These are phyloP conservation scores for Mythimna pallens DNA, from an alignment of 2,888 invertebrate genomes.

Conservation along the genomic window DNA sequence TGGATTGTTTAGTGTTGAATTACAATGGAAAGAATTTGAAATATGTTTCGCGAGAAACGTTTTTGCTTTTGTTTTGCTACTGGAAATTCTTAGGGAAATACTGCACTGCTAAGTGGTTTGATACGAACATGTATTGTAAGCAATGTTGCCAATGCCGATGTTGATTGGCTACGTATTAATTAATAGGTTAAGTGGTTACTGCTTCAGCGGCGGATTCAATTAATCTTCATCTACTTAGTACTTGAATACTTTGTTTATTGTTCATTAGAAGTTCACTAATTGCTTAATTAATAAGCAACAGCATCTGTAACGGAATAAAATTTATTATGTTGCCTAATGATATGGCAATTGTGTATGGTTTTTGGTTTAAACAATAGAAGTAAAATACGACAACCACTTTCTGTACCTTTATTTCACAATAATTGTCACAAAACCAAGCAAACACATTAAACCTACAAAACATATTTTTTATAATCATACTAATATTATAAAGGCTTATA, in stretches of 20 bases:
- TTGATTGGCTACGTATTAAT: slow-evolving; percentile 54
- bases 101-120: slow-evolving; percentile 46
- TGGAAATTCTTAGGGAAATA: slow-evolving; percentile 51
- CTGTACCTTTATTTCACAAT: not conserved
- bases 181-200: slow-evolving; percentile 45
- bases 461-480: too few species aligned
- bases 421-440: not conserved
- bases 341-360: not conserved
- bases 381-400: not conserved
- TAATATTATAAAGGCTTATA: too few species aligned
- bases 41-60: slow-evolving; percentile 39
- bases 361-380: not conserved
- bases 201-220: slow-evolving; percentile 44
- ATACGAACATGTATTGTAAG: slow-evolving; percentile 24
- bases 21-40: slow-evolving; percentile 49
- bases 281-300: slow-evolving; percentile 15
- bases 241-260: slow-evolving; percentile 13
- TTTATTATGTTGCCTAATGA: not conserved
- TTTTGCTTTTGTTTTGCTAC: slow-evolving; percentile 31
- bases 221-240: slow-evolving; percentile 31
- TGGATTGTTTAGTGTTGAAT: slow-evolving; percentile 49
- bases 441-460: not conserved
- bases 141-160: slow-evolving; percentile 37
- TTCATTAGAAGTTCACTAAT: slow-evolving; percentile 35
- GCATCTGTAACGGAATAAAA: not conserved